phyloP scores from a whole-genome alignment of 2,888 invertebrate species.

The Marronus borbonicus region DNA sequence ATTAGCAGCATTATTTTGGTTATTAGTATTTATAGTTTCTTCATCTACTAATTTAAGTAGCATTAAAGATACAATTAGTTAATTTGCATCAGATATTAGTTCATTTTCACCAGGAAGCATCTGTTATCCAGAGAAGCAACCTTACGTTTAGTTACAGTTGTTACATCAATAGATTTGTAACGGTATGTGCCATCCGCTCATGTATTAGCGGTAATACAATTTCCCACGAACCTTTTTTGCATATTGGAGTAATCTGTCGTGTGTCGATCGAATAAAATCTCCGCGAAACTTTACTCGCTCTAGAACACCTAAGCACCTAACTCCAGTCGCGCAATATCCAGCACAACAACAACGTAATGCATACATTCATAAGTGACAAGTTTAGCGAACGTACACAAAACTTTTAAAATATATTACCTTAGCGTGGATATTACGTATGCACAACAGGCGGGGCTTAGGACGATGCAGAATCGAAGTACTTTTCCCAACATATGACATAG shows the following conservation, averaged over 20 bases:
- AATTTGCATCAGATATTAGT: too few relatives aligned
- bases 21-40: too few relatives aligned
- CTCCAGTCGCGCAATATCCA: not conserved
- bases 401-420: conserved; percentile 32
- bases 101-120: too few relatives aligned
- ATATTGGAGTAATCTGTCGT: not conserved
- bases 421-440: conserved; percentile 14
- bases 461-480: conserved; percentile 48
- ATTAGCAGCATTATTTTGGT: too few relatives aligned
- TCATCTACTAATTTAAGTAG: too few relatives aligned
- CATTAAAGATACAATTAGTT: too few relatives aligned
- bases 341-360: conserved; percentile 13
- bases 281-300: not conserved
- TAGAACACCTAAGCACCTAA: not conserved
- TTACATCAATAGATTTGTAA: too few relatives aligned
- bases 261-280: not conserved
- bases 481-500: conserved; percentile 43
- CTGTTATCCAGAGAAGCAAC: too few relatives aligned
- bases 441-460: conserved; percentile 20
- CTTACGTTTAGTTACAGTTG: too few relatives aligned
- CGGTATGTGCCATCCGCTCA: too few relatives aligned
- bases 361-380: conserved; percentile 36
- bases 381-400: conserved; percentile 12
- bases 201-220: not conserved
- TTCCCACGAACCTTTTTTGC: not conserved